Conservation (phyloP, 2,113 vertebrate genomes). For the Blennius ocellaris region DNA sequence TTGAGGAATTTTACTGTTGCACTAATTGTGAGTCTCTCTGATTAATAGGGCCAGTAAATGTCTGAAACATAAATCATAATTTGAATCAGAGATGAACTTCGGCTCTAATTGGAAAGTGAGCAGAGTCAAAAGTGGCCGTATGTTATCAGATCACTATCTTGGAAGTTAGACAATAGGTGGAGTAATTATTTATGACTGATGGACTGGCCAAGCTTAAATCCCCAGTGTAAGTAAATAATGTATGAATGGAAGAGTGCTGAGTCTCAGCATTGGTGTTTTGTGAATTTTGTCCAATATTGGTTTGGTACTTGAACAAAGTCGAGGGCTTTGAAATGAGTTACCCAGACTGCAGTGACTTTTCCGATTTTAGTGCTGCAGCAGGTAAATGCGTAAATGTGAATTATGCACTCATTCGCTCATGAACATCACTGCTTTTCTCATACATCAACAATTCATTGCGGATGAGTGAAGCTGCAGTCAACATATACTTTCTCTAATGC, state of each 20-base stretch:
- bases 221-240: constrained; percentile 26
- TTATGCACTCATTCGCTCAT: background rate
- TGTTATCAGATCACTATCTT: constrained; percentile 39
- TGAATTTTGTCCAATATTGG: constrained; percentile 19
- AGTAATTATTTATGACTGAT: constrained; percentile 36
- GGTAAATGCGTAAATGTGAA: no score
- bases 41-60: constrained; percentile 52
- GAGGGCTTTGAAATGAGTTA: constrained; percentile 20
- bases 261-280: constrained; percentile 10
- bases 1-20: constrained; percentile 47
- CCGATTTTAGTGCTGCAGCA: no score
- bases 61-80: constrained; percentile 47
- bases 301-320: constrained; percentile 13
- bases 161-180: constrained; percentile 40
- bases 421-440: background rate
- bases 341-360: background rate
- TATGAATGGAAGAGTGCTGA: constrained; percentile 8
- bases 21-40: constrained; percentile 47
- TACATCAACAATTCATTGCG: background rate
- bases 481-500: background rate
- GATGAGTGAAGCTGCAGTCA: background rate
- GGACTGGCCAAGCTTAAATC: constrained; percentile 11
- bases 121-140: constrained; percentile 15
- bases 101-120: constrained; percentile 40
- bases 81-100: constrained; percentile 51